These are phyloP conservation scores for Malacoraja senta DNA, from an alignment of 2,797 vertebrate genomes.

Conservation along the genomic window DNA sequence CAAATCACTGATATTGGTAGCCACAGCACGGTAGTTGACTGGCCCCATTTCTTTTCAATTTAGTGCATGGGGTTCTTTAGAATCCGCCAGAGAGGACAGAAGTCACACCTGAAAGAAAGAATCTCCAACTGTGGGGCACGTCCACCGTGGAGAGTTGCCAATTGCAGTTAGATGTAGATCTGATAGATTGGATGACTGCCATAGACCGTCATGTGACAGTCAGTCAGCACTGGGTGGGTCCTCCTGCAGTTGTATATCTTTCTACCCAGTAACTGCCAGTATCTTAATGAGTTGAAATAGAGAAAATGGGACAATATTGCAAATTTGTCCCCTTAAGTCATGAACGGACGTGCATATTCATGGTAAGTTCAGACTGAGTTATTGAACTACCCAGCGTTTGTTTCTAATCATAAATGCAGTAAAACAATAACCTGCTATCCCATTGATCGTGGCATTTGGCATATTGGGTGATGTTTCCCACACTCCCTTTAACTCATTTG, in stretches of 20 bases:
- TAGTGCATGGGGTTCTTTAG: not conserved
- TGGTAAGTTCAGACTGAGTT: not conserved
- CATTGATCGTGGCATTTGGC: no score
- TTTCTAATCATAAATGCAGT: not conserved
- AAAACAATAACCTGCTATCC: no score
- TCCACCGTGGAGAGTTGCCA: no score
- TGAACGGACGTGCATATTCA: not conserved
- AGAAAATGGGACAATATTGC: not conserved
- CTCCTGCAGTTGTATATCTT: not conserved
- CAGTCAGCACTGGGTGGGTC: not conserved
- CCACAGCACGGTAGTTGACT: not conserved
- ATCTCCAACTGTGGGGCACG: not conserved
- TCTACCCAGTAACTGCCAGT: not conserved
- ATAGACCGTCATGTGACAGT: not conserved
- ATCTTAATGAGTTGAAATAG: no score
- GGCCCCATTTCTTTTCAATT: not conserved
- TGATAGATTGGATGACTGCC: not conserved
- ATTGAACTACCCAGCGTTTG: no score
- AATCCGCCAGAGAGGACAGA: not conserved
- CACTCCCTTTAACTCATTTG: no score
- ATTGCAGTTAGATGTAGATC: not conserved
- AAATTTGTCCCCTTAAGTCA: not conserved
- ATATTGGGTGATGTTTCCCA: no score
- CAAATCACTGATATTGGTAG: not conserved
- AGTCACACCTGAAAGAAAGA: not conserved